Conservation (phyloP, 2,113 vertebrate species). For the Aegotheles bennettii region DNA sequence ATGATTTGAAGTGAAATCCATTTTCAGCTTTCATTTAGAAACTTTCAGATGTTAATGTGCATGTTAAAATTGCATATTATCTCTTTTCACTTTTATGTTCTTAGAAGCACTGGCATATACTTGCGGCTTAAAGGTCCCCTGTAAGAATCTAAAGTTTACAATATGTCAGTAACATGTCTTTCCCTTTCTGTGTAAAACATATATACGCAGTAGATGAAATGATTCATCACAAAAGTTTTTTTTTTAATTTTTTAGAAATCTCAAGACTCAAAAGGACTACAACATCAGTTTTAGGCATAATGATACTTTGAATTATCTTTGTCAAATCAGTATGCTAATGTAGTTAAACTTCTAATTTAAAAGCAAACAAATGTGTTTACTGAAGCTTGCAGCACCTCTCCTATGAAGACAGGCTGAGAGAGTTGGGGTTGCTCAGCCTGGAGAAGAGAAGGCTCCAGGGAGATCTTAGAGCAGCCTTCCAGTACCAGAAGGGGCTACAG, state of each 20-base stretch:
- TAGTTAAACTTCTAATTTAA: conserved; percentile 24
- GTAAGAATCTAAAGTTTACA: not conserved
- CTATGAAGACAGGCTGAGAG: too few relatives aligned
- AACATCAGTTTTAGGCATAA: not conserved
- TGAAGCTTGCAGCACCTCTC: too few relatives aligned
- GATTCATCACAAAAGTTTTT: not conserved
- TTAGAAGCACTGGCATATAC: rapidly evolving
- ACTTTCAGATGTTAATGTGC: not conserved
- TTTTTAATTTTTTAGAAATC: not conserved
- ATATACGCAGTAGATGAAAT: rapidly evolving
- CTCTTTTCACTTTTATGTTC: not conserved
- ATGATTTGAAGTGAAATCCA: not conserved
- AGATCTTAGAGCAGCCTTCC: too few relatives aligned
- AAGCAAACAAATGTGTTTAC: not conserved
- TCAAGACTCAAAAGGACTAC: not conserved
- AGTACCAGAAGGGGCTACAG: too few relatives aligned
- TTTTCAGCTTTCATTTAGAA: rapidly evolving
- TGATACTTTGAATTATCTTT: not conserved
- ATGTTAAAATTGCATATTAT: not conserved
- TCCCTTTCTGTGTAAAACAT: not conserved
- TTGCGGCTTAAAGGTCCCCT: not conserved
- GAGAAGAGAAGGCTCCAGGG: too few relatives aligned
- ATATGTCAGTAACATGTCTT: rapidly evolving
- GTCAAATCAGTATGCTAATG: not conserved
- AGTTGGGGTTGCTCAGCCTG: too few relatives aligned